Evolutionary conservation across 2,888 invertebrate genomes (phyloP).

Genomic region (Nomada hirtipes): DNA sequence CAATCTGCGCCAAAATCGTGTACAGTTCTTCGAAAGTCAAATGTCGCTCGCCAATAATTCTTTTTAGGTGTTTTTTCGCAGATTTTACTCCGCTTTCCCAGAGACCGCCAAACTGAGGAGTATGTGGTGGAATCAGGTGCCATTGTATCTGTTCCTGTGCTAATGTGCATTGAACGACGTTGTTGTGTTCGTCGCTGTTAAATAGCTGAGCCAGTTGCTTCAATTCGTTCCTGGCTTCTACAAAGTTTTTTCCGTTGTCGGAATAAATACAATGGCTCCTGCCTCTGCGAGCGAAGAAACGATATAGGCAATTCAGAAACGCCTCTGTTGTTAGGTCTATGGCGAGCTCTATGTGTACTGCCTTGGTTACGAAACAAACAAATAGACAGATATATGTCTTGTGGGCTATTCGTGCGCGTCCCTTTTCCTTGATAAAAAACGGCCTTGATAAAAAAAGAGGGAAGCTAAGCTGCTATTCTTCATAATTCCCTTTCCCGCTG

Average conservation of each 20-base stretch:
- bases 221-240: constrained; percentile 16
- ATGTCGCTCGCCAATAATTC: too few species aligned
- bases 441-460: too few species aligned
- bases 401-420: background rate
- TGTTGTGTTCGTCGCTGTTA: background rate
- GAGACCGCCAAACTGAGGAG: too few species aligned
- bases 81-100: too few species aligned
- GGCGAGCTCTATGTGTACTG: background rate
- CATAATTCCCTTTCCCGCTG: too few species aligned
- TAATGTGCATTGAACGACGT: background rate
- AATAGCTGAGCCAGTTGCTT: background rate
- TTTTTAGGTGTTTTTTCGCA: too few species aligned
- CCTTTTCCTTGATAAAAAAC: background rate
- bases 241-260: constrained; percentile 10
- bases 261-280: background rate
- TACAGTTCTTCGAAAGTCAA: too few species aligned
- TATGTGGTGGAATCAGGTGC: too few species aligned
- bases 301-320: background rate
- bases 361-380: constrained; percentile 10
- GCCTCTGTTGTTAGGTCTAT: background rate
- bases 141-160: background rate
- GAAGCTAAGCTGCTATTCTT: background rate
- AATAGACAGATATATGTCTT: constrained; percentile 3
- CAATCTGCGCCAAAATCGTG: too few species aligned
- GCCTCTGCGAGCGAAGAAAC: constrained; percentile 4